Base-by-base conservation (phyloP, 2,888 invertebrate species). In the Celastrina argiolus region DNA sequence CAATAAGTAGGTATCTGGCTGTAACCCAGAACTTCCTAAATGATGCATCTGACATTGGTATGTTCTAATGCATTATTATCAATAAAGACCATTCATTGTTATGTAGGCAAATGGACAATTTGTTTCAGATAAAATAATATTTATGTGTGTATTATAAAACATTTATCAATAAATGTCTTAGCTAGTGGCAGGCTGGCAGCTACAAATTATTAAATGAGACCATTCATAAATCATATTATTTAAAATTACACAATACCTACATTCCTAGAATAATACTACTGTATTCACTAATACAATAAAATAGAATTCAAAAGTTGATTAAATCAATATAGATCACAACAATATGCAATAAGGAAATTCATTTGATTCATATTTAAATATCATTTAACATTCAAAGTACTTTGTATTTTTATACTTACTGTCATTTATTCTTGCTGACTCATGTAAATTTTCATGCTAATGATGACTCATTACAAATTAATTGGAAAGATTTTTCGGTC, bases 11-110 rank as follows among this genome's bases (percentile, higher is more conserved):
- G 81, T 83, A 76, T 77, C 83, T 90, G 88, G 88, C 90, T 70
- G 6, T 51, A 68, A 69, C 83, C 90, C 88, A 90, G 83, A 76
- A 76, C 84, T 88, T 88, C 87, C 87, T 87, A 76, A 75, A 74
- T 74, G 56, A 69, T 71, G 69, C 69, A 70, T 65, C 70, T 69
- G 56, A 56, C 56, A 45, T 56, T 69, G 41, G 39, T 51, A 59
- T 65, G 68, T 36, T 8, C 34, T 59, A 61, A 42, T 64, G 42
- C 5, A 36, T 56, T 45, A 42, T 31, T n/a, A 41, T 65, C 36
- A 56, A 8, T 51, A 65, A 22, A 36, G 41, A 65, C 56, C 58
- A 58, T 26, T 26, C 56, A 41, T 63, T 42, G 34, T 64, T 64
- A 39, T 58, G 12, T 22, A 36, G 0, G 39, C 2, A 61, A 22